phyloP scores from a whole-genome alignment of 2,797 vertebrate species.

The Ctenopoma kingsleyae region DNA sequence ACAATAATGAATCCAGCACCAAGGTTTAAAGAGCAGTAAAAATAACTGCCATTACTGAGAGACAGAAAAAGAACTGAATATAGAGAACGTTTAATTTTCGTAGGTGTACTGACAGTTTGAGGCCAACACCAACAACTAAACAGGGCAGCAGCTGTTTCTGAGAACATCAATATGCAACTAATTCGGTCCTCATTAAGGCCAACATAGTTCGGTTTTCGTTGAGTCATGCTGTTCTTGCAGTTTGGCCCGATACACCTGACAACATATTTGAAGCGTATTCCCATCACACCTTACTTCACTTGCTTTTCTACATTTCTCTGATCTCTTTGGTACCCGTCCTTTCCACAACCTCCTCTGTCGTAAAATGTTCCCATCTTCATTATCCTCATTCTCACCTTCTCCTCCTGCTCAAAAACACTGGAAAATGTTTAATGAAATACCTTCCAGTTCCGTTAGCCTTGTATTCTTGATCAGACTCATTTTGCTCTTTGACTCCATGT shows the following conservation, averaged over 20 bases:
- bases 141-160: slow-evolving; percentile 37
- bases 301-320: background rate
- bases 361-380: background rate
- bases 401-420: background rate
- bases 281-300: background rate
- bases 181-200: slow-evolving; percentile 48
- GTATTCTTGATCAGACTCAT: background rate
- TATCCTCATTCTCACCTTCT: background rate
- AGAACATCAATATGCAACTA: slow-evolving; percentile 26
- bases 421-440: background rate
- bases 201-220: slow-evolving; percentile 47
- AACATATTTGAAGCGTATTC: slow-evolving; percentile 33
- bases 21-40: slow-evolving; percentile 46
- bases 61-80: slow-evolving; percentile 27
- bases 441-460: background rate
- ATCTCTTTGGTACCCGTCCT: slow-evolving; percentile 1
- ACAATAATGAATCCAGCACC: slow-evolving; percentile 33
- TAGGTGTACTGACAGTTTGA: slow-evolving; percentile 72
- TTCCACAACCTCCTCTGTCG: slow-evolving; percentile 6
- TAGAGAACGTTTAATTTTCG: slow-evolving; percentile 44
- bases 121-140: slow-evolving; percentile 46
- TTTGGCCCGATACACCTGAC: slow-evolving; percentile 49
- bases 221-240: slow-evolving; percentile 62
- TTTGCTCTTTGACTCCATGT: background rate
- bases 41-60: slow-evolving; percentile 55